Base-by-base conservation (phyloP, 2,797 vertebrate genomes). In the Loriculus beryllinus region DNA sequence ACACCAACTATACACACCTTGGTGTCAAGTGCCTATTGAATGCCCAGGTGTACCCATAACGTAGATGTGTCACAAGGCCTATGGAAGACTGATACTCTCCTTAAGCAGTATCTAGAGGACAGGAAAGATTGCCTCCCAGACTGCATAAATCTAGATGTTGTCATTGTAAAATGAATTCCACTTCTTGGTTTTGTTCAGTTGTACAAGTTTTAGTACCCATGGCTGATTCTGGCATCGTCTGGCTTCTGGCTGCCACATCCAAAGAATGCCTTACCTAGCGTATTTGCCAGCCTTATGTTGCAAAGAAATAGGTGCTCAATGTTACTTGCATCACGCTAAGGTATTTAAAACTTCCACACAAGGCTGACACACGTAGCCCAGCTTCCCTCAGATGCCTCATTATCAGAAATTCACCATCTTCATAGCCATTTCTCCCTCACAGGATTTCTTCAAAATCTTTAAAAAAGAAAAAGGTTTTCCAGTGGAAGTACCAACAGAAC, bases 1-100 rank as follows among this genome's bases (percentile, higher is more conserved):
- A n/a, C n/a, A n/a, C n/a, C 48, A 65, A 2, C 7, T 14, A 7
- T 14, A 31, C 22, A 17, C 42, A 37, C 0, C 0, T 43, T 31
- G 18, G 7, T 62, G 15, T 45, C 10, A 71, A n/a, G 14, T 45
- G 47, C 5, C n/a, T 60, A 69, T 26, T 56, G 37, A 45, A 59
- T 45, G 19, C 23, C 11, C 37, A 28, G 28, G 5, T 60, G 13
- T 48, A 37, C 37, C 56, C 6, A 11, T 4, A 10, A 10, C 8
- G 42, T 31, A 57, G 17, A 42, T 42, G 25, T 26, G 10, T 37
- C 19, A 11, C 43, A 67, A 51, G 20, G 10, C 20, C 16, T 56
- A 3, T 40, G 39, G 33, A 68, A 37, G 15, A 49, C 33, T 8
- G 35, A n/a, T 23, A 51, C 3, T 8, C 6, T 87, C 35, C 10